Percentiles rank a stretch among this genome's conserved stretches.
Conservation (phyloP, 2,797 vertebrate species). For the Muscicapa comitata region DNA sequence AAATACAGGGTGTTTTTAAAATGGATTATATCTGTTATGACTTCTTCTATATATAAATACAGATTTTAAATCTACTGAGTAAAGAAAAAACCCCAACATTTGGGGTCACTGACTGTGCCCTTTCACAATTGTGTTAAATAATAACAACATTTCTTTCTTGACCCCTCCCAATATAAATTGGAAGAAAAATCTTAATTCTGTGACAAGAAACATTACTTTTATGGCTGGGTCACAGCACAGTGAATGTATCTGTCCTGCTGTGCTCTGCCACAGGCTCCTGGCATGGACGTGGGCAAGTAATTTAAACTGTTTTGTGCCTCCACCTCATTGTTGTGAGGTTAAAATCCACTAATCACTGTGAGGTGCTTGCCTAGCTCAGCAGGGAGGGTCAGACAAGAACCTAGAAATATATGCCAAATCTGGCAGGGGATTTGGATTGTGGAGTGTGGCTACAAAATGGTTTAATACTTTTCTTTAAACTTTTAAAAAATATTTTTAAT, state of each 20-base stretch:
- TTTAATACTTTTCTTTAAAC: not conserved
- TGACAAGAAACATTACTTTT: slow-evolving; percentile 35
- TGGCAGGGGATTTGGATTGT: not conserved
- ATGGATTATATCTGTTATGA: slow-evolving; percentile 42
- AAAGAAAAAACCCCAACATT: not conserved
- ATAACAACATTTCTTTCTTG: slow-evolving; percentile 45
- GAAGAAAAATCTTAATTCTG: not conserved
- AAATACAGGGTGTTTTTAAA: slow-evolving; percentile 59
- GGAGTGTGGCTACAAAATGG: not conserved
- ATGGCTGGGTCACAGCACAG: not conserved
- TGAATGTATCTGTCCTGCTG: not conserved
- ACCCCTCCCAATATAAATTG: not conserved
- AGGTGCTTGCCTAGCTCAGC: not conserved
- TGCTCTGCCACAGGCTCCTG: slow-evolving; percentile 34
- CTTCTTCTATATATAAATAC: slow-evolving; percentile 38
- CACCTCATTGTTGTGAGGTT: not conserved
- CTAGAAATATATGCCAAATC: not conserved
- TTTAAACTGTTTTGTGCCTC: not conserved
- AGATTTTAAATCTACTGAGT: slow-evolving; percentile 23
- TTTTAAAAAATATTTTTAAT: not conserved
- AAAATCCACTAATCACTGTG: not conserved
- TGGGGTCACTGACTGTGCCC: not conserved
- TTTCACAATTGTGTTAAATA: slow-evolving; percentile 50
- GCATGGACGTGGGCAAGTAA: not conserved
- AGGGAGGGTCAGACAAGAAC: not conserved